Conservation (phyloP, 2,113 vertebrate species). For the Solea senegalensis region DNA sequence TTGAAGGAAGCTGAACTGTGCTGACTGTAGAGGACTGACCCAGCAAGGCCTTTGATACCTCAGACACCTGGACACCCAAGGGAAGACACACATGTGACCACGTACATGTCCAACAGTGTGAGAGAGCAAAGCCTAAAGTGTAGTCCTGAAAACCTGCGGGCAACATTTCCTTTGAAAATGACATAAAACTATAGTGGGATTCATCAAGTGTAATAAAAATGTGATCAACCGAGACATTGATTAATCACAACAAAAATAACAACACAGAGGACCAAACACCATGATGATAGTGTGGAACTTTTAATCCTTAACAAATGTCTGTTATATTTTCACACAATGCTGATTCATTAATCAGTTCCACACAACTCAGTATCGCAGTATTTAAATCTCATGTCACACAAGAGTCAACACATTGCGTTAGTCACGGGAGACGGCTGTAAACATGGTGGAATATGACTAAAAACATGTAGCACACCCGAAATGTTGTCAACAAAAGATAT, state of each 20-base stretch:
- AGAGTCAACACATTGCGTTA: too few relatives aligned
- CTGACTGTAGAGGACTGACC: slow-evolving; percentile 20
- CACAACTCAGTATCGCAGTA: too few relatives aligned
- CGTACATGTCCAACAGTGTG: slow-evolving; percentile 5
- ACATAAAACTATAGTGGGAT: neutral
- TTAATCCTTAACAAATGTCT: too few relatives aligned
- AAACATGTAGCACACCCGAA: too few relatives aligned
- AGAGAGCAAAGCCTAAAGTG: slow-evolving; percentile 8
- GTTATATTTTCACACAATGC: too few relatives aligned
- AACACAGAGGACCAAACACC: too few relatives aligned
- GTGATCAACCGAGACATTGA: slow-evolving; percentile 9
- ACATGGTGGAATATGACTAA: too few relatives aligned
- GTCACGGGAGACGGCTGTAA: too few relatives aligned
- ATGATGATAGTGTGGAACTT: too few relatives aligned
- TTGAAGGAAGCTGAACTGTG: slow-evolving; percentile 21
- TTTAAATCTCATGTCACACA: too few relatives aligned
- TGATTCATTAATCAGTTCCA: too few relatives aligned
- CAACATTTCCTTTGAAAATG: slow-evolving; percentile 8
- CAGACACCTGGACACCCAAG: slow-evolving; percentile 39
- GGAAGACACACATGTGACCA: slow-evolving; percentile 19
- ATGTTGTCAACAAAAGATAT: too few relatives aligned
- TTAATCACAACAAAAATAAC: neutral
- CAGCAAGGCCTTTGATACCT: slow-evolving; percentile 48
- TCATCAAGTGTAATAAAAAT: slow-evolving; percentile 13
- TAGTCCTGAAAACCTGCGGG: neutral